Percentiles rank a stretch among this genome's conserved stretches.
Conservation (phyloP, 1,140 invertebrate genomes). For the Apis cerana region DNA sequence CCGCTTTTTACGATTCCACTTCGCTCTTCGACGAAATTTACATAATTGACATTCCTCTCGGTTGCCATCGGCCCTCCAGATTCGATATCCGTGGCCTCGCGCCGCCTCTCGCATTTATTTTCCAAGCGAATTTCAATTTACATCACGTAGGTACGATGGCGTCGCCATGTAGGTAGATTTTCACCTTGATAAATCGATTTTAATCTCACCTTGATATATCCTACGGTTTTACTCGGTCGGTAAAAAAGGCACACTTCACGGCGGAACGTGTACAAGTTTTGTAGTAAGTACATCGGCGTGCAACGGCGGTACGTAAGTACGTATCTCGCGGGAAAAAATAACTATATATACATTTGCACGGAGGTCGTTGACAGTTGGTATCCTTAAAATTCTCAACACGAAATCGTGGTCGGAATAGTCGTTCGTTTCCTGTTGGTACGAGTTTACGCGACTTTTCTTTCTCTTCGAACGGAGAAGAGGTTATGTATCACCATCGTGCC, state of each 20-base stretch:
- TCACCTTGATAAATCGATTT: constrained; percentile 12
- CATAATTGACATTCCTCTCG: constrained; percentile 34
- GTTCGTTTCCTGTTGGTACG: constrained; percentile 26
- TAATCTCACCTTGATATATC: constrained; percentile 23
- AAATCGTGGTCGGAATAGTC: constrained; percentile 14
- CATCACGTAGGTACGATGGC: constrained; percentile 4
- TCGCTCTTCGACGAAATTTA: constrained; percentile 5
- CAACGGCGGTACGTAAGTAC: background rate
- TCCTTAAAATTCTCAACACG: constrained; percentile 39
- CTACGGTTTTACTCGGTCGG: background rate
- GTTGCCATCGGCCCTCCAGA: constrained; percentile 3
- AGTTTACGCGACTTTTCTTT: constrained; percentile 4
- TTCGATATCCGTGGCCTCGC: constrained; percentile 13
- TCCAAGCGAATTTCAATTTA: constrained; percentile 14
- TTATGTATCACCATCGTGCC: constrained; percentile 47
- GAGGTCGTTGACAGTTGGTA: background rate
- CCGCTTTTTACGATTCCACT: constrained; percentile 6
- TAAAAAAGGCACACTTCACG: background rate
- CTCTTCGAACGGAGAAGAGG: constrained; percentile 11
- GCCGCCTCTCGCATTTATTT: background rate
- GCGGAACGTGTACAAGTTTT: background rate
- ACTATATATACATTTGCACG: background rate
- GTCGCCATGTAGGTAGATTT: background rate
- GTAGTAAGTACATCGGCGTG: background rate
- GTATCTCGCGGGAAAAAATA: background rate